These are phyloP conservation scores for Astropecten irregularis DNA, from an alignment of 53 echinoderm and acorn worm species.

Conservation along the genomic window DNA sequence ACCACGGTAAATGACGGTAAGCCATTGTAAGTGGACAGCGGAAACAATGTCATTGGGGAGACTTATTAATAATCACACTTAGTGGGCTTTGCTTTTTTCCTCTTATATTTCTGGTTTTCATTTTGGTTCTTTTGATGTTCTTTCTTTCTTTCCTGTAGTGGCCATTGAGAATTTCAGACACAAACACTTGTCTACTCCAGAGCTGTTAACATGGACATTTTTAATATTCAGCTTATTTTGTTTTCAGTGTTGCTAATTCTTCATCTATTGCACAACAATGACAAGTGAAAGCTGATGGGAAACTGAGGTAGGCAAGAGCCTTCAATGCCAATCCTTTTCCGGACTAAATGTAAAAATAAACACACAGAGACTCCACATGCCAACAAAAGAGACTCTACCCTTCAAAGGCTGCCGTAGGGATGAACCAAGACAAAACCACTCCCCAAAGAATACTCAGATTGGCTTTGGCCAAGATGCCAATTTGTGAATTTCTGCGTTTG, in stretches of 20 bases:
- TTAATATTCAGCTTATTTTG: not conserved
- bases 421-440: not conserved
- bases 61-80: constrained; percentile 30
- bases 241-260: not conserved
- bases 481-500: constrained; percentile 4
- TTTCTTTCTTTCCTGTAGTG: too few relatives aligned
- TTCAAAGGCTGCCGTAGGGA: not conserved
- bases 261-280: constrained; percentile 1
- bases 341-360: constrained; percentile 32
- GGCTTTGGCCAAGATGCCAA: constrained; percentile 31
- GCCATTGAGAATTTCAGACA: not conserved
- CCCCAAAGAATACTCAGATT: constrained; percentile 30
- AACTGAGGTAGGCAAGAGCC: not conserved
- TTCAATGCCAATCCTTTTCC: constrained; percentile 10
- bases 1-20: constrained; percentile 32
- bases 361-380: not conserved
- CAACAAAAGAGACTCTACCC: not conserved
- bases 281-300: constrained; percentile 23
- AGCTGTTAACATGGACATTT: not conserved
- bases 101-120: not conserved
- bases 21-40: constrained; percentile 32
- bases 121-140: too few relatives aligned
- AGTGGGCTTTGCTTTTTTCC: not conserved
- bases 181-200: not conserved
- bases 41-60: constrained; percentile 35